Base-by-base conservation (phyloP, 1,140 invertebrate species). In the Sogatella furcifera region DNA sequence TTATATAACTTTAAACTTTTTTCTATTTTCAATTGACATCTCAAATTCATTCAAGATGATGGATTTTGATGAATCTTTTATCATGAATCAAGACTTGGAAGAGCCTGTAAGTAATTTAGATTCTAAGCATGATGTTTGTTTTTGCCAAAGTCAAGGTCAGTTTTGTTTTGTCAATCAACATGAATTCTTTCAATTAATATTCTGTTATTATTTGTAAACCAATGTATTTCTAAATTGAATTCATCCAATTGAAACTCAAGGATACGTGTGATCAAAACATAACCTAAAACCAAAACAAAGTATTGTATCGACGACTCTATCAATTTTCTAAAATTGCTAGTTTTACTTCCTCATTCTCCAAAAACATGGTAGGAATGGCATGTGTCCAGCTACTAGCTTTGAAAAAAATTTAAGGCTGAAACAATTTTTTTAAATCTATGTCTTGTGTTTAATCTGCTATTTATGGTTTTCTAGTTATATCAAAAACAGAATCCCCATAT, bases 31-130 rank as follows among this genome's bases (percentile, higher is more conserved):
- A 1, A 38, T 38, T 10, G 34, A 1, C 11, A 38, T 38, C 34
- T 11, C 2, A 38, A 38, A 38, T 38, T 24, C 13, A 17, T 38
- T 17, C n/a, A 56, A 57, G 52, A 60, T 31, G 55, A 65, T 66
- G 63, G 63, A 66, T 54, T 66, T 66, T 55, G 65, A 65, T 46
- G 65, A 67, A 63, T 61, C 57, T 4, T 66, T 66, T 41, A 65
- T 66, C 15, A 55, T 46, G 19, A 57, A 59, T 60, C 61, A 64
- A 21, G 63, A 66, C 17, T 64, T 66, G 14, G 64, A 65, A 21
- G 55, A 57, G 41, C 44, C 58, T 14, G 64, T 65, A 49, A 59
- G 58, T 57, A 38, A 38, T 38, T 31, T 5, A 38, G 5, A 8
- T 38, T 38, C 34, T 38, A 38, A 38, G 34, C 34, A 38, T 38